phyloP scores from a whole-genome alignment of 2,888 invertebrate genomes.

The Nymphalis c-album region DNA sequence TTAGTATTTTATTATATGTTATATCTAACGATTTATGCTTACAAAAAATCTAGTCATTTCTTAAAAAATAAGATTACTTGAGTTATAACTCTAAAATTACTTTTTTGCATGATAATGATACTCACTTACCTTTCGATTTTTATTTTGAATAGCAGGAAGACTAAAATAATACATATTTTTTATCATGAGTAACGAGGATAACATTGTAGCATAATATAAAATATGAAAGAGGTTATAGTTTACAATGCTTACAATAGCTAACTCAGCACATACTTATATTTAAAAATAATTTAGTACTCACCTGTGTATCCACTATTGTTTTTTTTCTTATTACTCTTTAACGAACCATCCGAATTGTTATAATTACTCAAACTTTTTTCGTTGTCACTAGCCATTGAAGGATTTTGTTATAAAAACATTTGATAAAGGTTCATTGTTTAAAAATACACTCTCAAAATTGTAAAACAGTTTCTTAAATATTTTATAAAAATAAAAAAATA shows the following conservation, averaged over 20 bases:
- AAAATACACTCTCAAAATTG: slow-evolving; percentile 18
- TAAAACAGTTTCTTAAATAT: slow-evolving; percentile 24
- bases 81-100: too few relatives aligned
- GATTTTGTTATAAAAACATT: slow-evolving; percentile 41
- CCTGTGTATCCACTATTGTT: slow-evolving; percentile 61
- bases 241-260: not conserved
- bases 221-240: slow-evolving; percentile 27
- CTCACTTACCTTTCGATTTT: too few relatives aligned
- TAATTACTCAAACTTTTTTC: slow-evolving; percentile 76
- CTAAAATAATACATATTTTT: not conserved
- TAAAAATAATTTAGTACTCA: slow-evolving; percentile 46
- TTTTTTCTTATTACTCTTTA: slow-evolving; percentile 68
- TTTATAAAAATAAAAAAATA: slow-evolving; percentile 48
- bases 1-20: too few relatives aligned
- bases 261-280: not conserved
- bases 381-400: slow-evolving; percentile 80
- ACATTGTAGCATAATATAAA: not conserved
- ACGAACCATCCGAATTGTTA: slow-evolving; percentile 71
- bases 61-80: too few relatives aligned
- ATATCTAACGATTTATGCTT: too few relatives aligned
- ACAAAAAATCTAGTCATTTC: too few relatives aligned
- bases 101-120: too few relatives aligned
- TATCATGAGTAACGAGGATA: slow-evolving; percentile 1
- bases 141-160: not conserved
- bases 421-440: slow-evolving; percentile 24